Conservation (phyloP, 2,888 invertebrate genomes). For the Salticus scenicus region DNA sequence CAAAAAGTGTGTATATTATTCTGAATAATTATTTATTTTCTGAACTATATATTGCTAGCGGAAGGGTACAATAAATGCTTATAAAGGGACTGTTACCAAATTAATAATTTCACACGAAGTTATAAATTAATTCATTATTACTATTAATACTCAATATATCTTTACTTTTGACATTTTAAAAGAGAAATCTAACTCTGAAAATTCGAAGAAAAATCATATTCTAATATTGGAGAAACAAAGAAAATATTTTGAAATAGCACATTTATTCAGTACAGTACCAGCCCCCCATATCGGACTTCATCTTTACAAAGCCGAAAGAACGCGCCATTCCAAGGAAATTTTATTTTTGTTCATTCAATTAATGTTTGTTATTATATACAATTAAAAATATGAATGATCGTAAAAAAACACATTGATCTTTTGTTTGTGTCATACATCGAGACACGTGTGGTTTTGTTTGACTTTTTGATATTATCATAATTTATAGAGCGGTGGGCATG, state of each 20-base stretch:
- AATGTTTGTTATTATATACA: not conserved
- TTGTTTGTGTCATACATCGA: conserved; percentile 21
- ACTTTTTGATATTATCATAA: conserved; percentile 66
- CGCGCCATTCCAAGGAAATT: conserved; percentile 53
- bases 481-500: conserved; percentile 66
- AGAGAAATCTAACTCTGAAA: no score
- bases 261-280: no score
- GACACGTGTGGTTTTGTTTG: conserved; percentile 58
- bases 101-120: no score
- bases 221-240: no score
- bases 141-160: no score
- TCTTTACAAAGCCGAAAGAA: conserved; percentile 56
- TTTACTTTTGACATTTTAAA: no score
- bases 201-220: no score
- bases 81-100: conserved; percentile 4
- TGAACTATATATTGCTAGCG: conserved; percentile 33
- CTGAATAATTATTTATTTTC: not conserved
- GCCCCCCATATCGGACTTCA: conserved; percentile 43
- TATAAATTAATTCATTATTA: no score
- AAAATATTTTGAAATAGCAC: no score
- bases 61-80: conserved; percentile 36
- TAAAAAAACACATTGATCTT: not conserved
- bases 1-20: no score
- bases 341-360: not conserved
- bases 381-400: no score